phyloP scores from a whole-genome alignment of 2,888 invertebrate species.

The Willowsia nigromaculata region DNA sequence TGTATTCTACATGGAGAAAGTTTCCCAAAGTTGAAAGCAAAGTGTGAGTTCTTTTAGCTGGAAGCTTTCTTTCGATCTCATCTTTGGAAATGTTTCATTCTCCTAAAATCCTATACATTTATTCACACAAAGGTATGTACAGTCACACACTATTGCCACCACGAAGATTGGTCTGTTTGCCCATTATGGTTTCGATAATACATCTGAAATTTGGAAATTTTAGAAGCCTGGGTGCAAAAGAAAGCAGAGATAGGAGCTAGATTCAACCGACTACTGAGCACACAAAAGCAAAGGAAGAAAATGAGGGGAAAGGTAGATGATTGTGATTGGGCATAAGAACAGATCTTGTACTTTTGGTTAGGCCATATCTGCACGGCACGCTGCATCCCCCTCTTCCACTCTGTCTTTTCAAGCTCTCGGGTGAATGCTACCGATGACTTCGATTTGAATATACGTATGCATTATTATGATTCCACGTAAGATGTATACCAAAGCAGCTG shows the following conservation, averaged over 20 bases:
- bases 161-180: background rate
- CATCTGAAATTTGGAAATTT: background rate
- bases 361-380: background rate
- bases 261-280: background rate
- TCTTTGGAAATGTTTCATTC: conserved; percentile 1
- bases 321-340: background rate
- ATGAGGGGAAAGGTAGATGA: conserved; percentile 13
- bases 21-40: conserved; percentile 18
- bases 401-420: background rate
- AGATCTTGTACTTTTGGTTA: background rate
- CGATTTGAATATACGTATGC: background rate
- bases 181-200: conserved; percentile 30
- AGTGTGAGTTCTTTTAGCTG: conserved; percentile 28
- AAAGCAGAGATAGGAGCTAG: background rate
- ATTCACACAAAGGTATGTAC: background rate
- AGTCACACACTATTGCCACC: background rate
- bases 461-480: background rate
- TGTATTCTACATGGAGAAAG: background rate
- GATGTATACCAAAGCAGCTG: background rate
- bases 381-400: background rate
- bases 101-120: background rate
- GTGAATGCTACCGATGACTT: background rate
- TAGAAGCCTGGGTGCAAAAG: too few species aligned
- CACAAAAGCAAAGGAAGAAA: conserved; percentile 30
- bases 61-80: background rate